phyloP scores from a whole-genome alignment of 2,797 vertebrate species.

The Acipenser ruthenus region DNA sequence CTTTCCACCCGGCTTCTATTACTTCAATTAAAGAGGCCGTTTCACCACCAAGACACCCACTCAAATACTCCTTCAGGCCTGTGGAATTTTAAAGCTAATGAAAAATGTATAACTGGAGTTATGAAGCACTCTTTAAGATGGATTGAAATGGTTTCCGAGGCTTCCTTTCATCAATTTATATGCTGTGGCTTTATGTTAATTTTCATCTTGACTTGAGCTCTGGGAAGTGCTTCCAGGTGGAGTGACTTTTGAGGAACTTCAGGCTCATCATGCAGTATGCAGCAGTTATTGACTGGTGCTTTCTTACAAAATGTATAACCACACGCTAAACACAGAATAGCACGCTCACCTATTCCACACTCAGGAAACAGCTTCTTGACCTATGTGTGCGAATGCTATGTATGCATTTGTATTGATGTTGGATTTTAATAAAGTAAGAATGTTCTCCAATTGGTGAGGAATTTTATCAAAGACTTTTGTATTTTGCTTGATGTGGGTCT shows the following conservation, averaged over 20 bases:
- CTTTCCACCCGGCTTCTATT: constrained; percentile 8
- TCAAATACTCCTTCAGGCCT: constrained; percentile 30
- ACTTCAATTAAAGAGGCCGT: constrained; percentile 25
- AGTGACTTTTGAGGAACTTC: constrained; percentile 4
- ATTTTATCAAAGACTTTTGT: too few species aligned
- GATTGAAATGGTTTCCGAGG: constrained; percentile 28
- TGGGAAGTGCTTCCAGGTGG: constrained; percentile 14
- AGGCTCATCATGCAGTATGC: too few species aligned
- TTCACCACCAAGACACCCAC: constrained; percentile 28
- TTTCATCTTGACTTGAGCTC: constrained; percentile 24
- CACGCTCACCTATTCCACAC: not conserved
- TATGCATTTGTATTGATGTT: not conserved
- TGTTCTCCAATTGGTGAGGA: too few species aligned
- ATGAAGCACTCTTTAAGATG: constrained; percentile 28
- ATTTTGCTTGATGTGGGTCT: too few species aligned
- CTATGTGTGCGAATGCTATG: not conserved
- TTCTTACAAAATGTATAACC: not conserved
- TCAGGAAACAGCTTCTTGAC: too few species aligned
- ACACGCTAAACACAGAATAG: not conserved
- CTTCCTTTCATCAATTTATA: constrained; percentile 32
- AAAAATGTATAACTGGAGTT: constrained; percentile 34
- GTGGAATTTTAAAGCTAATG: constrained; percentile 28
- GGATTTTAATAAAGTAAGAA: too few species aligned
- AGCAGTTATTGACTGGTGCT: not conserved
- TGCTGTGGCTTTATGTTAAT: constrained; percentile 27